Evolutionary conservation across 2,113 vertebrate genomes (phyloP), one percentile per base, ranked within the genome.

Genomic region (Benthochromis sp.): DNA sequence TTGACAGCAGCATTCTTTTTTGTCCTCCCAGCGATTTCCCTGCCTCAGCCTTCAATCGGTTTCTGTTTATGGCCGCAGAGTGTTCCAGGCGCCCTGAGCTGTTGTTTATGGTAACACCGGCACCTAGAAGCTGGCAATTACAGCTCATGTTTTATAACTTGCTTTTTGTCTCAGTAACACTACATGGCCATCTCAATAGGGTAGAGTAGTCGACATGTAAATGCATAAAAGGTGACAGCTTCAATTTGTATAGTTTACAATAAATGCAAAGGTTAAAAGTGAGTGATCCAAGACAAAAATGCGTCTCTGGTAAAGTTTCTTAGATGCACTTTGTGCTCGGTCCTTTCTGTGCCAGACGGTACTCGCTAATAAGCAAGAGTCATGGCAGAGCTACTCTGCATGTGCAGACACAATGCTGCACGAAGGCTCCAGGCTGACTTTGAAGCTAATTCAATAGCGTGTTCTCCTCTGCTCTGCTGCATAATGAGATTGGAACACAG

Each of bases 401-500:
- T 81, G 82, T 47, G 55, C 57, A 89, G 84, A 84, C 66, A 40
- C 17, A 81, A 38, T 63, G 71, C 43, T 81, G 38, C 14, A 14
- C 24, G 5, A 59, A 40, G 45, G 63, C 92, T 91, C 71, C 29
- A 21, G 92, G 92, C 88, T 85, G 86, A 95, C 90, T 93, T 93
- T 91, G 86, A 93, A 85, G 88, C 90, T 93, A 91, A 94, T 95
- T 95, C 92, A 89, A 90, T 93, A 89, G 83, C 43, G 12, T 93
- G 84, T 88, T 92, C 89, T 87, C 82, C 79, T 89, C 84, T 88
- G 84, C 88, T 89, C 81, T 78, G 63, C 21, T 13, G 73, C 81
- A 92, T 92, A 95, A 95, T 94, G 88, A 93, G 90, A 93, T 90
- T 94, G 88, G 90, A 91, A 80, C 84, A 90, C 59, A 84, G 84